These are phyloP conservation scores for Pogona vitticeps DNA, from an alignment of 2,113 vertebrate species.

Conservation along the genomic window DNA sequence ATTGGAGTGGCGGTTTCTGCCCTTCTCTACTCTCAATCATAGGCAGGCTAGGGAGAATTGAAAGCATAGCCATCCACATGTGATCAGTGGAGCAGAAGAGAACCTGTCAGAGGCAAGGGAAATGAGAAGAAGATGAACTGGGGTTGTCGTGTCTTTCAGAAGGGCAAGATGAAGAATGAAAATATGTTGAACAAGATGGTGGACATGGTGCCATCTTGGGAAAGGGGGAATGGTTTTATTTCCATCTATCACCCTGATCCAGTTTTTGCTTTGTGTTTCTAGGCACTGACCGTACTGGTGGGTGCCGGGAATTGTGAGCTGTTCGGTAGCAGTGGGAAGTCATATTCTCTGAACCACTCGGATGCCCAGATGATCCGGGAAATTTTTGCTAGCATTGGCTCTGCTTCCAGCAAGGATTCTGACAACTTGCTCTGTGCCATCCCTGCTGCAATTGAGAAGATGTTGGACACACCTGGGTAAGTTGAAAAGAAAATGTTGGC, in stretches of 20 bases:
- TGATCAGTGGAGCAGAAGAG: not conserved
- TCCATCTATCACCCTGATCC: not conserved
- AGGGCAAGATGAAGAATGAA: not conserved
- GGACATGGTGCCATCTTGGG: not conserved
- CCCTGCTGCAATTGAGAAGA: slow-evolving; percentile 83
- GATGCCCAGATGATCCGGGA: slow-evolving; percentile 91
- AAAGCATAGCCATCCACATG: not conserved
- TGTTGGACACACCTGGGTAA: slow-evolving; percentile 86
- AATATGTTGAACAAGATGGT: not conserved
- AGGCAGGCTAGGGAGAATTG: not conserved
- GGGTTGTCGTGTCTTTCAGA: not conserved
- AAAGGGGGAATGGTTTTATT: accelerated
- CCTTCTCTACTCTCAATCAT: not conserved
- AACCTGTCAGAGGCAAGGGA: not conserved
- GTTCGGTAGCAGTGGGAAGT: slow-evolving; percentile 63
- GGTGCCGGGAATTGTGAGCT: slow-evolving; percentile 83
- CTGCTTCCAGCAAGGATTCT: slow-evolving; percentile 83
- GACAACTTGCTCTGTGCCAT: slow-evolving; percentile 82
- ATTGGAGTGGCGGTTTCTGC: too few species aligned
- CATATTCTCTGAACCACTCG: slow-evolving; percentile 75
- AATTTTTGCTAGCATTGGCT: slow-evolving; percentile 95
- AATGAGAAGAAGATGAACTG: not conserved
- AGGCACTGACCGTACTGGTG: slow-evolving; percentile 91
- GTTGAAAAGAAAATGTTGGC: not conserved
- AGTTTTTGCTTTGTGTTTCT: not conserved